Conservation (phyloP, 1,140 invertebrate genomes). For the Rhynchophorus ferrugineus region DNA sequence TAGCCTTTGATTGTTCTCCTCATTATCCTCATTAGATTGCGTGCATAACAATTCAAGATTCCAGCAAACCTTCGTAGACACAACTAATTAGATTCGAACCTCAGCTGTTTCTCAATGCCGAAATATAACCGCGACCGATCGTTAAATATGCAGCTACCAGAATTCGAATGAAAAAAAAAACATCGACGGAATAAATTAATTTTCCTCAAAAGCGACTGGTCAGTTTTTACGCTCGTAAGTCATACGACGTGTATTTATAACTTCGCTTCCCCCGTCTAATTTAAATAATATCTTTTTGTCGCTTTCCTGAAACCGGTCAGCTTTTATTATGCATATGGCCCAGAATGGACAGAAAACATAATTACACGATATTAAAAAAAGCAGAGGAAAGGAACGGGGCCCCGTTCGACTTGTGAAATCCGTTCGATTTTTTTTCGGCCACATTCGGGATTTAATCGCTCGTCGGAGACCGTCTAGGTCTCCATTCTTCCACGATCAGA, state of each 20-base stretch:
- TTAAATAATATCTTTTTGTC: conserved; percentile 21
- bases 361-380: conserved; percentile 12
- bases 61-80: too few species aligned
- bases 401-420: conserved; percentile 1
- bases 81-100: too few species aligned
- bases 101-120: too few species aligned
- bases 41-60: too few species aligned
- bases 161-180: conserved; percentile 18
- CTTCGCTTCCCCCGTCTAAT: conserved; percentile 12
- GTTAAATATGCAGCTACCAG: conserved; percentile 17
- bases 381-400: background rate
- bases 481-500: too few species aligned
- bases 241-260: conserved; percentile 20
- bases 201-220: conserved; percentile 9
- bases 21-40: too few species aligned
- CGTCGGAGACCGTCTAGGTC: too few species aligned
- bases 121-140: conserved; percentile 11
- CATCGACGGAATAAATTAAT: conserved; percentile 16
- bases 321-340: conserved; percentile 14
- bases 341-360: conserved; percentile 14
- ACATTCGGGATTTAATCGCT: too few species aligned
- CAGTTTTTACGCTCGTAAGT: conserved; percentile 21
- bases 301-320: conserved; percentile 16
- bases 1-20: too few species aligned
- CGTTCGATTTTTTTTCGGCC: background rate